phyloP scores from a whole-genome alignment of 1,140 invertebrate genomes.

The Plodia interpunctella region DNA sequence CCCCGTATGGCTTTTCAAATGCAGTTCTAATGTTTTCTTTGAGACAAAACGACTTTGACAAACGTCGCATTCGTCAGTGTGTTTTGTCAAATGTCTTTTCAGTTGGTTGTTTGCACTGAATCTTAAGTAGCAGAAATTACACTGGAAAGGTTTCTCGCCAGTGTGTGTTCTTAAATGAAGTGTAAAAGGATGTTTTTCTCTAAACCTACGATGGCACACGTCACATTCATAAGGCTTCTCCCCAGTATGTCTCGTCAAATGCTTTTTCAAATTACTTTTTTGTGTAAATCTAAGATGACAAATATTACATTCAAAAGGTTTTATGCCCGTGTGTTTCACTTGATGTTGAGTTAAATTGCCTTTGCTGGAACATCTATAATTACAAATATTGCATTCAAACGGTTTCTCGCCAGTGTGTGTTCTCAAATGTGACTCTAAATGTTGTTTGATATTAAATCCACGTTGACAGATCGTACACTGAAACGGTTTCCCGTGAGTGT shows the following conservation, averaged over 20 bases:
- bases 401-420: slow-evolving; percentile 11
- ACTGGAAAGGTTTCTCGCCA: slow-evolving; percentile 20
- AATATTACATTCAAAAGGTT: slow-evolving; percentile 10
- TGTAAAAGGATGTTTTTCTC: slow-evolving; percentile 4
- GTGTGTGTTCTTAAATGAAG: slow-evolving; percentile 17
- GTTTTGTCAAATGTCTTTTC: slow-evolving; percentile 7
- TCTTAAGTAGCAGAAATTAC: background rate
- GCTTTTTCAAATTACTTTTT: slow-evolving; percentile 9
- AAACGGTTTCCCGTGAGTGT: slow-evolving; percentile 19
- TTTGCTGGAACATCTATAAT: slow-evolving; percentile 8
- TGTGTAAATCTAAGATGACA: slow-evolving; percentile 8
- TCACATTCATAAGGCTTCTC: slow-evolving; percentile 79
- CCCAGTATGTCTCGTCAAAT: slow-evolving; percentile 6
- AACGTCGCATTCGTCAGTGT: background rate
- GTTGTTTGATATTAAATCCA: background rate
- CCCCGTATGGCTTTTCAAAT: slow-evolving; percentile 1
- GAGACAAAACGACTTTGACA: slow-evolving; percentile 2
- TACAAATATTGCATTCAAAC: slow-evolving; percentile 8
- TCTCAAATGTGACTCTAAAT: slow-evolving; percentile 2
- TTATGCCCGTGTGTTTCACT: slow-evolving; percentile 2
- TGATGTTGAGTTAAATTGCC: slow-evolving; percentile 1
- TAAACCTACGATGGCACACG: slow-evolving; percentile 28
- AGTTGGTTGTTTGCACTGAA: slow-evolving; percentile 1
- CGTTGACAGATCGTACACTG: slow-evolving; percentile 8
- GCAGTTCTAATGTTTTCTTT: background rate